These are phyloP conservation scores for Drosophila suboccidentalis DNA, from an alignment of 2,888 invertebrate genomes.

Conservation along the genomic window DNA sequence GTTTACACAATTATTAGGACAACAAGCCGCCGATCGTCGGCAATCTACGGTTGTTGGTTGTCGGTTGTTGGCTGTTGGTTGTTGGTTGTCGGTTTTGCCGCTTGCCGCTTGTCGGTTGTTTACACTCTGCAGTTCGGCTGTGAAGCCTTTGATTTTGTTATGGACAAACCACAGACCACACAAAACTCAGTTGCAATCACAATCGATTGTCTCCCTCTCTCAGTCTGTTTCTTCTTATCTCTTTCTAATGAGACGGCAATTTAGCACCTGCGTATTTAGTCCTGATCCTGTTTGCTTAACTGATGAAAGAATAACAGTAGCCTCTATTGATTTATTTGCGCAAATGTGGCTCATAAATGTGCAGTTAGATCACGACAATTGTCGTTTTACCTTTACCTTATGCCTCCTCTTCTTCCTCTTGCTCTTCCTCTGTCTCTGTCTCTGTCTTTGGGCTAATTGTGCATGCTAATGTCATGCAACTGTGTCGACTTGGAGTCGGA, in stretches of 20 bases:
- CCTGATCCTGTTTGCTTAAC: constrained; percentile 58
- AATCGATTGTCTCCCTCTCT: constrained; percentile 7
- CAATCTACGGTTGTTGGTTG: constrained; percentile 46
- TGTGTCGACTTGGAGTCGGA: constrained; percentile 62
- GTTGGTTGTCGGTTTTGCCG: constrained; percentile 46
- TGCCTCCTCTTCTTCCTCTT: neutral
- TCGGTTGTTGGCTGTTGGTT: constrained; percentile 26
- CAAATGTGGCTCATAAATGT: constrained; percentile 62
- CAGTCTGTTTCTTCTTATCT: constrained; percentile 35
- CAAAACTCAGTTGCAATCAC: constrained; percentile 31
- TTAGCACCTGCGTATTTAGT: constrained; percentile 65
- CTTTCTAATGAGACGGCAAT: constrained; percentile 75
- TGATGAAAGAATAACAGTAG: constrained; percentile 73
- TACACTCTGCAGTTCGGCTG: constrained; percentile 40
- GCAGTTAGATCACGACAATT: constrained; percentile 60
- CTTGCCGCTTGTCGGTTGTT: constrained; percentile 52
- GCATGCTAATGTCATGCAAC: constrained; percentile 80
- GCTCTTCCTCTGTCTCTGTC: neutral
- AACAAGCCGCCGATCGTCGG: constrained; percentile 80
- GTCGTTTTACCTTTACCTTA: constrained; percentile 9
- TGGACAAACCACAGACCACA: constrained; percentile 51
- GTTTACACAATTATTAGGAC: constrained; percentile 85
- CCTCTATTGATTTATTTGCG: constrained; percentile 62
- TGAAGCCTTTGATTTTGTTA: constrained; percentile 45
- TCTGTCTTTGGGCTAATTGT: constrained; percentile 68